A percentile compares a stretch with the other conserved stretches of the same genome.
phyloP scores from a whole-genome alignment of 2,797 vertebrate genomes.

The Xiphophorus birchmanni region DNA sequence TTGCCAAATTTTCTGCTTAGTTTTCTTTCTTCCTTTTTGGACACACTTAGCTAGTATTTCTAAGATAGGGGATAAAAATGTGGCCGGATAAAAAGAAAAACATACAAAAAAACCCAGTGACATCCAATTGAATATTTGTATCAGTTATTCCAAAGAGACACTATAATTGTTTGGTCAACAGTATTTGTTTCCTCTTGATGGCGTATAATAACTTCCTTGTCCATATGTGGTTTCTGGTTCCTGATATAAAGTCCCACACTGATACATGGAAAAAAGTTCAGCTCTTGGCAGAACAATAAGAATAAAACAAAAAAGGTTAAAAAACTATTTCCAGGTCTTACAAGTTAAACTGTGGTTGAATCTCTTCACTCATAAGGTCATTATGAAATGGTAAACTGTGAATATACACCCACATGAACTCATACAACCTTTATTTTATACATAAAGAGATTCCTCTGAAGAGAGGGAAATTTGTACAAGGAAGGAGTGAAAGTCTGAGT shows the following conservation, averaged over 20 bases:
- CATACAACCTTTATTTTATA: not conserved
- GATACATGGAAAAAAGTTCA: not conserved
- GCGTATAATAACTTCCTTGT: not conserved
- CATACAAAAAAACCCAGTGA: not conserved
- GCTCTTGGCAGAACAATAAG: not conserved
- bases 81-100: not conserved
- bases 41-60: not conserved
- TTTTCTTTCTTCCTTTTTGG: not conserved
- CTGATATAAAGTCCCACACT: not conserved
- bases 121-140: not conserved
- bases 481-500: not conserved
- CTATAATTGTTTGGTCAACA: not conserved
- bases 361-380: not conserved
- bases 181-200: not conserved
- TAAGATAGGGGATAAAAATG: not conserved
- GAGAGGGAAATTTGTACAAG: not conserved
- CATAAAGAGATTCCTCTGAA: not conserved
- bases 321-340: not conserved
- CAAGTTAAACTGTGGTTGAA: not conserved
- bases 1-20: not conserved
- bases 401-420: not conserved
- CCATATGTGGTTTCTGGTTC: not conserved
- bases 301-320: not conserved
- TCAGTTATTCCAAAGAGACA: no score
- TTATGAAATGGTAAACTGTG: not conserved